Base-by-base conservation (phyloP, 1,140 invertebrate species). In the Cherax quadricarinatus region DNA sequence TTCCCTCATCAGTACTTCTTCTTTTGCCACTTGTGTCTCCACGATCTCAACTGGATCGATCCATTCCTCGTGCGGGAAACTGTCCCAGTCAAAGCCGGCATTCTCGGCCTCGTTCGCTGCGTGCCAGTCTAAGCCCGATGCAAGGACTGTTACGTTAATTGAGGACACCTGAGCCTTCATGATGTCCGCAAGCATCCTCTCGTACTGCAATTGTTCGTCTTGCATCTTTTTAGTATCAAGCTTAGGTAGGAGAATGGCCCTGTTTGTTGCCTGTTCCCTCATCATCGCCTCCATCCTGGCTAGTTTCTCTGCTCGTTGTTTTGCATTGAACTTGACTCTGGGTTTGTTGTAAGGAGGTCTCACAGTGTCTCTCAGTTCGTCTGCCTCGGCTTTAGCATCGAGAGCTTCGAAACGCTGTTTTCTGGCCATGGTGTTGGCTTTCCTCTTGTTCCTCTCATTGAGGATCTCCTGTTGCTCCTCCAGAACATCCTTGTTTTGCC, bases 391-490 rank as follows among this genome's bases (percentile, higher is more conserved):
- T 79, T 94, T 93, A 83, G 94, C 93, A 84, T 95, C 95, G 94
- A 97, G 97, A 51, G 97, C 97, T 95, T 97, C 97, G 94, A 98
- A 97, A 89, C 97, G 96, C 95, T 97, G 97, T 90, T 97, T 97
- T 86, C 96, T 95, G 94, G 94, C 95, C 95, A 95, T 94, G 95
- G 95, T 96, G 95, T 96, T 94, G 95, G 95, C 94, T 96, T 97
- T 94, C 96, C 96, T 95, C 96, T 97, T 86, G 94, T 94, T 88
- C 94, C 95, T 85, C 41, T 94, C 92, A 70, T 94, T 92, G 7
- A 94, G 78, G 51, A 94, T 94, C 95, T 96, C 88, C 80, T 94
- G 94, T 48, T 94, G 91, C 41, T 92, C 53, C 70, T 88, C 87
- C 14, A 94, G 83, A 21, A 93, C 94, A 12, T 94, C 92, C 87